Conservation (phyloP, 2,797 vertebrate species). For the Pseudocheirus occidentalis region DNA sequence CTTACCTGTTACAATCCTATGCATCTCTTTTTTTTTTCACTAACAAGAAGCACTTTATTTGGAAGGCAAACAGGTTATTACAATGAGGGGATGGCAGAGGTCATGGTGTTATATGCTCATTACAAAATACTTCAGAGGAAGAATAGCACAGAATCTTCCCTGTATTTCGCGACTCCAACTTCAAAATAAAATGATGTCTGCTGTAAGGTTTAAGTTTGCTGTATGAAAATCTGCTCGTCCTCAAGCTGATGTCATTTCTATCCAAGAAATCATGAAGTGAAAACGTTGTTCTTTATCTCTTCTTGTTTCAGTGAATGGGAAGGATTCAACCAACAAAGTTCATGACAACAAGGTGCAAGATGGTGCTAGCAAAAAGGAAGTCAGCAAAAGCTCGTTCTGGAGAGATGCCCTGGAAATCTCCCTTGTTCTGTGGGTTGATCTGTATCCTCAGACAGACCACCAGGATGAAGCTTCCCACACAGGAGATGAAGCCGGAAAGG, state of each 20-base stretch:
- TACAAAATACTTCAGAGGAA: slow-evolving; percentile 26
- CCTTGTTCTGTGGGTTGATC: slow-evolving; percentile 98
- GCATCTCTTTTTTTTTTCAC: too few species aligned
- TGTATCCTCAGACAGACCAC: slow-evolving; percentile 98
- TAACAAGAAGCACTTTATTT: slow-evolving; percentile 64
- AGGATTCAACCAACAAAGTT: slow-evolving; percentile 95
- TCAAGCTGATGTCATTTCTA: slow-evolving; percentile 51
- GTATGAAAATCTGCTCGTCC: slow-evolving; percentile 36
- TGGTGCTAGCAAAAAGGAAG: slow-evolving; percentile 96
- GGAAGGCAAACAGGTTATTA: slow-evolving; percentile 54
- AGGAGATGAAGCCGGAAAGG: slow-evolving; percentile 97
- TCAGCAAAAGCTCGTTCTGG: slow-evolving; percentile 96
- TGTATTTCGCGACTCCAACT: background rate
- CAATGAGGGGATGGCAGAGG: slow-evolving; percentile 39
- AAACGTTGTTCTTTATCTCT: slow-evolving; percentile 59
- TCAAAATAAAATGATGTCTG: background rate
- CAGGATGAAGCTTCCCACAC: slow-evolving; percentile 95
- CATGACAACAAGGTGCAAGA: slow-evolving; percentile 96
- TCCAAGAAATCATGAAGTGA: slow-evolving; percentile 59
- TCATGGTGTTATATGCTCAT: slow-evolving; percentile 22
- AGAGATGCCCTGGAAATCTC: slow-evolving; percentile 95
- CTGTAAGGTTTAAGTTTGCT: background rate
- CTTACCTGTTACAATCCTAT: background rate
- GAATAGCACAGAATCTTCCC: background rate
- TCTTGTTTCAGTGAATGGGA: background rate